These are phyloP conservation scores for Microplitis deprimator DNA, from an alignment of 2,888 invertebrate species.

Conservation along the genomic window DNA sequence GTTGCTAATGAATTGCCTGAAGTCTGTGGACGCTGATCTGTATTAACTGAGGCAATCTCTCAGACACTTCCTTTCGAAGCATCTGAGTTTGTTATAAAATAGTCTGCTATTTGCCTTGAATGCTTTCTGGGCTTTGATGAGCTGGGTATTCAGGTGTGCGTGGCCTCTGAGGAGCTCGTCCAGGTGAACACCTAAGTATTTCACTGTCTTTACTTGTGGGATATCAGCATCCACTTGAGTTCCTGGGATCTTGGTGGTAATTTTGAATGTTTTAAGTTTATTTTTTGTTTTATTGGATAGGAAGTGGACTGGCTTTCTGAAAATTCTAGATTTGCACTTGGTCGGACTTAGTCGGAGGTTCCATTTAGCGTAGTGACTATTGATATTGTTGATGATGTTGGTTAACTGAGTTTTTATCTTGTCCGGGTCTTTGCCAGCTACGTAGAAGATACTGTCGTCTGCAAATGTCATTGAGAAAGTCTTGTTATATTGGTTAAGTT, in stretches of 20 bases:
- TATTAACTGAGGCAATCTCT: slow-evolving; percentile 32
- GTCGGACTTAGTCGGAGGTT: neutral
- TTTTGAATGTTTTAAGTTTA: neutral
- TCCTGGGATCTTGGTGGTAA: too few relatives aligned
- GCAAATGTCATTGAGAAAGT: too few relatives aligned
- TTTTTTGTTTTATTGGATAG: neutral
- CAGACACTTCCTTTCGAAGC: slow-evolving; percentile 43
- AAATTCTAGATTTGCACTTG: slow-evolving; percentile 17
- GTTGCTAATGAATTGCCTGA: slow-evolving; percentile 28
- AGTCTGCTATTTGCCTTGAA: neutral
- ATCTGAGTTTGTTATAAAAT: slow-evolving; percentile 23
- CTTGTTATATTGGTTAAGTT: too few relatives aligned
- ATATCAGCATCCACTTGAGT: neutral
- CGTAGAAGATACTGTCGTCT: neutral
- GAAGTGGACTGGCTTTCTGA: neutral
- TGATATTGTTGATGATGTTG: neutral
- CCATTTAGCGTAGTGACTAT: slow-evolving; percentile 3
- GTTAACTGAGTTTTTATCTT: too few relatives aligned
- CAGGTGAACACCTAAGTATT: neutral
- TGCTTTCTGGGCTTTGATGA: slow-evolving; percentile 6
- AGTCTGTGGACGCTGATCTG: slow-evolving; percentile 21
- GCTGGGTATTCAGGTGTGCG: slow-evolving; percentile 2
- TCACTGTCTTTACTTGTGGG: neutral
- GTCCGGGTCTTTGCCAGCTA: neutral
- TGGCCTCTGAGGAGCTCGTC: neutral